phyloP scores from a whole-genome alignment of 2,797 vertebrate genomes.

The Aldrovandia affinis region DNA sequence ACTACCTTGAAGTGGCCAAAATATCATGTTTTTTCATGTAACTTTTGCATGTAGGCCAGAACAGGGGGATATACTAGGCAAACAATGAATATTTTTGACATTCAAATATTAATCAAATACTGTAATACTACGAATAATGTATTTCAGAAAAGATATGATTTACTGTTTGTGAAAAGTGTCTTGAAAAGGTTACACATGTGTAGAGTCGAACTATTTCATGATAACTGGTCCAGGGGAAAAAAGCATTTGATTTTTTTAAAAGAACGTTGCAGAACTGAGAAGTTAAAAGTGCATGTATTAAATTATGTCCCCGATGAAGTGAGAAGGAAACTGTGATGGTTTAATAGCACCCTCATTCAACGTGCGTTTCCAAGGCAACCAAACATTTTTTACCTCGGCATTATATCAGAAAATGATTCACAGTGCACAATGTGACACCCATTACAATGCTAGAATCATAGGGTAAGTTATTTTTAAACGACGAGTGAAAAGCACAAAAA shows the following conservation, averaged over 20 bases:
- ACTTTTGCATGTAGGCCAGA: no score
- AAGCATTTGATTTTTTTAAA: not conserved
- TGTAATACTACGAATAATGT: no score
- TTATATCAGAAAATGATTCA: slow-evolving; percentile 60
- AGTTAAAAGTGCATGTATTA: no score
- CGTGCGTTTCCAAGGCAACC: slow-evolving; percentile 64
- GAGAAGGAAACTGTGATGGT: not conserved
- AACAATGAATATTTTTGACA: no score
- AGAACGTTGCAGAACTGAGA: not conserved
- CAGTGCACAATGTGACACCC: slow-evolving; percentile 53
- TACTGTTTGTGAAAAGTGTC: not conserved
- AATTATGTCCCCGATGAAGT: slow-evolving; percentile 7
- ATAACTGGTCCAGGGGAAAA: not conserved
- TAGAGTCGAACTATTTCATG: not conserved
- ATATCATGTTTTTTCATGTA: no score
- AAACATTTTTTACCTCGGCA: slow-evolving; percentile 64
- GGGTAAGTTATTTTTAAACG: slow-evolving; percentile 46
- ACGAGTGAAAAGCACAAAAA: slow-evolving; percentile 31
- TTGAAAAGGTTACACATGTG: not conserved
- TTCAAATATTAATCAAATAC: no score
- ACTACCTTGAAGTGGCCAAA: no score
- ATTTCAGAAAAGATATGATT: no score
- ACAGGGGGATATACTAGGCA: no score
- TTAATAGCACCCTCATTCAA: not conserved
- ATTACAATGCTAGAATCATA: slow-evolving; percentile 60